Conservation (phyloP, 2,888 invertebrate species). For the Drosophila sordidapex region DNA sequence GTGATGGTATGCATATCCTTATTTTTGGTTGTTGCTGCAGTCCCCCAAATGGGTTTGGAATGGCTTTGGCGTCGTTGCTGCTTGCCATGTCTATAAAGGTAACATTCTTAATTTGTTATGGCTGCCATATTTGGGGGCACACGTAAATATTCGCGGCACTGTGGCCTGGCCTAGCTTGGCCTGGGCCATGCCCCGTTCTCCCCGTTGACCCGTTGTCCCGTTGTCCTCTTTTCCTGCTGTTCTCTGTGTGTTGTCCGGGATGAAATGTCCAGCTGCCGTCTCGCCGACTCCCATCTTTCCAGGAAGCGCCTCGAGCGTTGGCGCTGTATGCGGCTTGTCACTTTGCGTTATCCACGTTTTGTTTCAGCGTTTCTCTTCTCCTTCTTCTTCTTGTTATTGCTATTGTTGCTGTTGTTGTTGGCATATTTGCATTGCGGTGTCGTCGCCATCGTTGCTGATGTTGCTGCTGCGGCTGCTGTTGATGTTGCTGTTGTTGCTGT, state of each 20-base stretch:
- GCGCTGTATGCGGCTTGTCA: slow-evolving; percentile 69
- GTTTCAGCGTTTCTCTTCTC: slow-evolving; percentile 43
- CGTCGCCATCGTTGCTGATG: slow-evolving; percentile 29
- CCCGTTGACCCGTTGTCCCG: slow-evolving; percentile 1
- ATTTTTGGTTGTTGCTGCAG: slow-evolving; percentile 4
- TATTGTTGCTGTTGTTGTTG: slow-evolving; percentile 50
- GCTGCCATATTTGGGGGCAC: slow-evolving; percentile 67
- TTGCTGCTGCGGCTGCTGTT: slow-evolving; percentile 18
- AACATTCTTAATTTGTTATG: slow-evolving; percentile 80
- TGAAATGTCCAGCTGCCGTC: slow-evolving; percentile 51
- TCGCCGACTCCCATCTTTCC: slow-evolving; percentile 38
- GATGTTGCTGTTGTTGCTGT: slow-evolving; percentile 25
- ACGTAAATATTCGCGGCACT: slow-evolving; percentile 59
- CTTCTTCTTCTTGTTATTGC: slow-evolving; percentile 17
- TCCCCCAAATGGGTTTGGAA: neutral
- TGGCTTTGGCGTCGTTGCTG: slow-evolving; percentile 10
- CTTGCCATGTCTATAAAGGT: slow-evolving; percentile 54
- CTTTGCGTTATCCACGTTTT: slow-evolving; percentile 68
- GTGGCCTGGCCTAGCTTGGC: slow-evolving; percentile 20
- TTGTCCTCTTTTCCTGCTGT: slow-evolving; percentile 6
- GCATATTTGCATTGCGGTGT: slow-evolving; percentile 79
- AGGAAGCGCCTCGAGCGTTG: slow-evolving; percentile 65
- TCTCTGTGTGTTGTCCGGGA: slow-evolving; percentile 43
- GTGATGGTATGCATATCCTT: slow-evolving; percentile 15
- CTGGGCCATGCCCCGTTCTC: neutral